Evolutionary conservation across 1,140 invertebrate species (phyloP).

Genomic region (Leptinotarsa texana): DNA sequence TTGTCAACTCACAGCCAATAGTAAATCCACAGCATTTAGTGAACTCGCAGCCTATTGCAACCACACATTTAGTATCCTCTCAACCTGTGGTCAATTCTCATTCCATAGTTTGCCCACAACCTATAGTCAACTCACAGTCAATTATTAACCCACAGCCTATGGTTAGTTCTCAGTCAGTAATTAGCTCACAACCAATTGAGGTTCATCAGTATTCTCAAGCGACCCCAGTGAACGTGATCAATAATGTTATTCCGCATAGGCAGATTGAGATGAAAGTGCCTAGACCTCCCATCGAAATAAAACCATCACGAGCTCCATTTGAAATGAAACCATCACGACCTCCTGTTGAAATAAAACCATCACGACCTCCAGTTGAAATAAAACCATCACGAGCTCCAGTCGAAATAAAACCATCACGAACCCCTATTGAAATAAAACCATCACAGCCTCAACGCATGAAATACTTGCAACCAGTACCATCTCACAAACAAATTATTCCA

Average conservation of each 20-base stretch:
- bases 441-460: constrained; percentile 34
- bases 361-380: constrained; percentile 36
- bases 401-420: constrained; percentile 6
- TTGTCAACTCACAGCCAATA: constrained; percentile 30
- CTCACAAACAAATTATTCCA: constrained; percentile 31
- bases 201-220: constrained; percentile 1
- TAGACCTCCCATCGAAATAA: constrained; percentile 17
- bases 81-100: constrained; percentile 22
- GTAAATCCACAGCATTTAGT: constrained; percentile 27
- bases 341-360: constrained; percentile 28
- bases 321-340: constrained; percentile 33
- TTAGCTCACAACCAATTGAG: constrained; percentile 14
- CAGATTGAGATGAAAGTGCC: constrained; percentile 11
- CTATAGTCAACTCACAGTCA: constrained; percentile 46
- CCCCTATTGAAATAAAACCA: constrained; percentile 26
- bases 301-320: constrained; percentile 29
- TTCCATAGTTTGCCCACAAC: constrained; percentile 61
- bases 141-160: constrained; percentile 32
- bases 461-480: constrained; percentile 34
- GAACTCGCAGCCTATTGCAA: background rate
- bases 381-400: constrained; percentile 31
- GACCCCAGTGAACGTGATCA: background rate
- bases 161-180: constrained; percentile 22
- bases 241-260: constrained; percentile 12
- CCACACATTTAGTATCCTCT: background rate